These are phyloP conservation scores for Rapana venosa DNA, from an alignment of 2,888 invertebrate genomes.

Conservation along the genomic window DNA sequence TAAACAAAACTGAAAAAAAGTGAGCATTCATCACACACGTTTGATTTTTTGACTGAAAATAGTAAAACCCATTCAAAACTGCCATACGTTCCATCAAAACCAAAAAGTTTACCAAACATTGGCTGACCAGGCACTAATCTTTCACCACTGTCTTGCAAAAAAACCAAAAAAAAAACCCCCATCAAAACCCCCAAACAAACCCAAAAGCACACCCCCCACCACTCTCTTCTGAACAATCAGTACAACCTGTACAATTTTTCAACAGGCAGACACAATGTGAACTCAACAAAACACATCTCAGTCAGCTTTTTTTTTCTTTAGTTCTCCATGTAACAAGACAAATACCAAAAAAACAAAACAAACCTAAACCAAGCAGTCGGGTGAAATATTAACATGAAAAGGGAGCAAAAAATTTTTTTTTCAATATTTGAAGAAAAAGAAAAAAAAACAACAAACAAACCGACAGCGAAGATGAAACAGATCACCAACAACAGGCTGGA, in stretches of 20 bases:
- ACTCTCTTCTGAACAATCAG: background rate
- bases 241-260: background rate
- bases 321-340: constrained; percentile 20
- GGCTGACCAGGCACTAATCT: constrained; percentile 34
- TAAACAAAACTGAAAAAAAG: background rate
- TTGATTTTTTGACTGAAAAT: background rate
- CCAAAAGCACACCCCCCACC: background rate
- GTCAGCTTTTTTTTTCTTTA: constrained; percentile 17
- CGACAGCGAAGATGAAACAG: background rate
- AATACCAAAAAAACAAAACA: background rate
- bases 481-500: background rate
- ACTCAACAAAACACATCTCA: constrained; percentile 21
- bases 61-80: background rate
- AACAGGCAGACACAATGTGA: background rate
- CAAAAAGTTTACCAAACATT: no score
- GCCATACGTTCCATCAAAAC: background rate
- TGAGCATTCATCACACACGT: background rate
- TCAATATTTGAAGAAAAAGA: background rate
- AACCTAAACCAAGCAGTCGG: background rate
- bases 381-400: background rate
- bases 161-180: background rate
- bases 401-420: background rate
- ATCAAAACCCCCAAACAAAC: no score
- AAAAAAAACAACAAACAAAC: background rate
- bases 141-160: background rate